Conservation (phyloP, 2,888 invertebrate genomes). For the Brachynemurus nebulosus region DNA sequence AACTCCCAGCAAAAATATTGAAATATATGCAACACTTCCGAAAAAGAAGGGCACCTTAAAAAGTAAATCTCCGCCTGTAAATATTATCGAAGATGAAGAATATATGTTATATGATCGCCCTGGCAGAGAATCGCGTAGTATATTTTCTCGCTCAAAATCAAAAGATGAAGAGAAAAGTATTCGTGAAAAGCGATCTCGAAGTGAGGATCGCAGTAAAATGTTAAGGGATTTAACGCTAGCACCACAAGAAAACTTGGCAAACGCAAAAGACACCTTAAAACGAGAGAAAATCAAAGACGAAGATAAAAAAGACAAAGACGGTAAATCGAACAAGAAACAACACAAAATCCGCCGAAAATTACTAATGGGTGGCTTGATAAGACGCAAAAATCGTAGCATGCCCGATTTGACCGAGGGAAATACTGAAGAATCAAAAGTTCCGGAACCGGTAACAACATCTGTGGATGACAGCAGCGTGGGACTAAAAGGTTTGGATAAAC, state of each 20-base stretch:
- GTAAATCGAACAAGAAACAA: conserved; percentile 68
- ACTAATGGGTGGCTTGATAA: conserved; percentile 77
- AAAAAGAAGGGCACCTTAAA: conserved; percentile 67
- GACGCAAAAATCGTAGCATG: conserved; percentile 81
- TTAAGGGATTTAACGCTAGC: conserved; percentile 57
- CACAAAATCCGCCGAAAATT: conserved; percentile 79
- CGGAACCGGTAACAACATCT: conserved; percentile 34
- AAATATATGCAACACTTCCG: conserved; percentile 82
- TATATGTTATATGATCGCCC: conserved; percentile 49
- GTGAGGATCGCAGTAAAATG: conserved; percentile 72
- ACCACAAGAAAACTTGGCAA: conserved; percentile 36
- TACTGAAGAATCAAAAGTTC: conserved; percentile 33
- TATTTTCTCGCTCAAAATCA: conserved; percentile 51
- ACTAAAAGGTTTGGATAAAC: conserved; percentile 42
- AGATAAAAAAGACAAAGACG: conserved; percentile 42
- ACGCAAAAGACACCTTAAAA: conserved; percentile 37
- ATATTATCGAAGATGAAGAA: conserved; percentile 59
- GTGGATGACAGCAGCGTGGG: conserved; percentile 69
- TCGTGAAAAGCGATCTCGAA: conserved; percentile 65
- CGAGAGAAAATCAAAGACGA: conserved; percentile 41
- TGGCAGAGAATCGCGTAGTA: conserved; percentile 52
- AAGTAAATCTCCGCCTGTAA: conserved; percentile 43
- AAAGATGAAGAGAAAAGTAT: conserved; percentile 49
- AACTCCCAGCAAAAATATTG: conserved; percentile 50
- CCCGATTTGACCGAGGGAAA: conserved; percentile 78